These are phyloP conservation scores for Stylophora pistillata DNA, from an alignment of 64 coral and sea anemone species.

Conservation along the genomic window DNA sequence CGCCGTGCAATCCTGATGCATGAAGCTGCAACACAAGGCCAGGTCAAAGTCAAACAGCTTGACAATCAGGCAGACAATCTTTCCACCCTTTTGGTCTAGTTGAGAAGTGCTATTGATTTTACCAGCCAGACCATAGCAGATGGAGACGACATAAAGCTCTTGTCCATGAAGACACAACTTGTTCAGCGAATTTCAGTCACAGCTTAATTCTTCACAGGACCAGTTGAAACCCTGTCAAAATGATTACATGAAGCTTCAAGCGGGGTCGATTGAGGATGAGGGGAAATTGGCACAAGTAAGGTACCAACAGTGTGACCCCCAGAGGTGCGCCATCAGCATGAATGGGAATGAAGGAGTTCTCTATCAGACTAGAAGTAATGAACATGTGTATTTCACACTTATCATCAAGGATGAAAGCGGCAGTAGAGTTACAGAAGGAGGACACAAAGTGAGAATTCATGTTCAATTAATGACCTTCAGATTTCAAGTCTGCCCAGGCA, in stretches of 20 bases:
- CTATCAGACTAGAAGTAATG: neutral
- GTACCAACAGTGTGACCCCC: neutral
- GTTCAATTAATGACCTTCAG: neutral
- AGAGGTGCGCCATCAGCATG: conserved; percentile 11
- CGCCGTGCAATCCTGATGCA: conserved; percentile 31
- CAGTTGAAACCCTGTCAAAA: conserved; percentile 1
- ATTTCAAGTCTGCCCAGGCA: neutral
- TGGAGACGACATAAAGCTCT: conserved; percentile 20
- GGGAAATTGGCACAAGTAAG: neutral
- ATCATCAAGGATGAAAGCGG: neutral
- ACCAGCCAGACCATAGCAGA: neutral
- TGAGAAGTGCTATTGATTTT: conserved; percentile 29
- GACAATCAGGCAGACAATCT: conserved; percentile 7
- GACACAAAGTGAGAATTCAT: neutral
- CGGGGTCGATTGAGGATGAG: neutral
- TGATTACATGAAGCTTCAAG: neutral
- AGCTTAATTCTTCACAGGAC: conserved; percentile 20
- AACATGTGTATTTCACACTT: neutral
- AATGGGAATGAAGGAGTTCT: conserved; percentile 1
- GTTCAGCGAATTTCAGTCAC: neutral
- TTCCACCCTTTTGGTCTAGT: neutral
- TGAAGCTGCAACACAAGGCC: neutral
- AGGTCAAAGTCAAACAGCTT: conserved; percentile 18
- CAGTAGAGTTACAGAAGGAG: neutral
- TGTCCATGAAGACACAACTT: conserved; percentile 36